These are phyloP conservation scores for Typhlichthys eigenmanni DNA, from an alignment of 2,797 vertebrate genomes.

Conservation along the genomic window DNA sequence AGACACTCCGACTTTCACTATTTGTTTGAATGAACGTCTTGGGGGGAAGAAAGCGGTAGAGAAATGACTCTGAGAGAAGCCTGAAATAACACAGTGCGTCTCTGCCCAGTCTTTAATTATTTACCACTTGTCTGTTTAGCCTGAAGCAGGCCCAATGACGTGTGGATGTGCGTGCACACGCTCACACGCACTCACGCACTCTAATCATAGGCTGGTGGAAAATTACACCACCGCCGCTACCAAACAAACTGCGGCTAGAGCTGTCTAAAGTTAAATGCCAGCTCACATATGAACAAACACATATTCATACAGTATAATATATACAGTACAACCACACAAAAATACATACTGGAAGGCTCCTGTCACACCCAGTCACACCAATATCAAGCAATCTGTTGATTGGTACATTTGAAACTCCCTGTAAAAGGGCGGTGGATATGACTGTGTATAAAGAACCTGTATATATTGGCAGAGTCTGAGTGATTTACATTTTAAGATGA, in stretches of 20 bases:
- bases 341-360: not conserved
- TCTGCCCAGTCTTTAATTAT: conserved; percentile 45
- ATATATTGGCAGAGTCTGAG: too few species aligned
- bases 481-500: too few species aligned
- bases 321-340: not conserved
- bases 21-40: conserved; percentile 23
- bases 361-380: not conserved
- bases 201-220: conserved; percentile 61
- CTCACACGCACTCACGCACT: conserved; percentile 9
- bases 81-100: conserved; percentile 33
- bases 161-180: conserved; percentile 7
- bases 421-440: too few species aligned
- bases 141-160: conserved; percentile 37
- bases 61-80: conserved; percentile 24
- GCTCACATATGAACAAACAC: conserved; percentile 17
- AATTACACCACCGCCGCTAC: conserved; percentile 63
- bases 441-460: too few species aligned
- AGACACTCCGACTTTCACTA: conserved; percentile 12
- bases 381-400: not conserved
- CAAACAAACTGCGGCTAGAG: conserved; percentile 34
- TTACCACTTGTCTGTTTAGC: conserved; percentile 46
- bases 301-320: conserved; percentile 6
- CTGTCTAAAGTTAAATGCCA: conserved; percentile 41
- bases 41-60: conserved; percentile 3
- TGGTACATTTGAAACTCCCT: too few species aligned